These are phyloP conservation scores for Leptarthrus brevirostris DNA, from an alignment of 2,888 invertebrate species.

Conservation along the genomic window DNA sequence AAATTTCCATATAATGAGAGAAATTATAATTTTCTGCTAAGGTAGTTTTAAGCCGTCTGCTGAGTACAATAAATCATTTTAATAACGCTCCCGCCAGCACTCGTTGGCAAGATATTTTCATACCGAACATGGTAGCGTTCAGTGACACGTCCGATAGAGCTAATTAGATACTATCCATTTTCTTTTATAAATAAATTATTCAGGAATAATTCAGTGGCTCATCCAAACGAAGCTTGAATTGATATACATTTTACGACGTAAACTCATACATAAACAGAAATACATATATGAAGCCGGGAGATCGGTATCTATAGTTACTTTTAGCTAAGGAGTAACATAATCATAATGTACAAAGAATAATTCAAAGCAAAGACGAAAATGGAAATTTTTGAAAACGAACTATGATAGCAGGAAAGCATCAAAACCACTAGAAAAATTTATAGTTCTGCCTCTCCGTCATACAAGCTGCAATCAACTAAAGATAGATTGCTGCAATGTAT, in stretches of 20 bases:
- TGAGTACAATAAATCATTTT: too few relatives aligned
- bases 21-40: too few relatives aligned
- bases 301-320: too few relatives aligned
- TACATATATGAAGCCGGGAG: too few relatives aligned
- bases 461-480: conserved; percentile 14
- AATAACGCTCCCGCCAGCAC: too few relatives aligned
- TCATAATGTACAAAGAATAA: conserved; percentile 19
- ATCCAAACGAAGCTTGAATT: conserved; percentile 50
- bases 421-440: conserved; percentile 51
- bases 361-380: conserved; percentile 35
- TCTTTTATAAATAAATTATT: conserved; percentile 53
- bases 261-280: background rate
- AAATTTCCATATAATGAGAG: too few relatives aligned
- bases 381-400: conserved; percentile 25
- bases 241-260: conserved; percentile 46
- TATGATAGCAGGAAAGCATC: conserved; percentile 41
- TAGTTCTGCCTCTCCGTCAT: conserved; percentile 23
- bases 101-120: too few relatives aligned
- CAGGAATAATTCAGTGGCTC: conserved; percentile 48
- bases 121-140: too few relatives aligned
- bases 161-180: too few relatives aligned
- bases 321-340: too few relatives aligned
- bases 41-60: too few relatives aligned
- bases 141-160: too few relatives aligned
- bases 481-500: conserved; percentile 44